phyloP scores from a whole-genome alignment of 2,888 invertebrate species.

The Rambutsinella grinnellia region DNA sequence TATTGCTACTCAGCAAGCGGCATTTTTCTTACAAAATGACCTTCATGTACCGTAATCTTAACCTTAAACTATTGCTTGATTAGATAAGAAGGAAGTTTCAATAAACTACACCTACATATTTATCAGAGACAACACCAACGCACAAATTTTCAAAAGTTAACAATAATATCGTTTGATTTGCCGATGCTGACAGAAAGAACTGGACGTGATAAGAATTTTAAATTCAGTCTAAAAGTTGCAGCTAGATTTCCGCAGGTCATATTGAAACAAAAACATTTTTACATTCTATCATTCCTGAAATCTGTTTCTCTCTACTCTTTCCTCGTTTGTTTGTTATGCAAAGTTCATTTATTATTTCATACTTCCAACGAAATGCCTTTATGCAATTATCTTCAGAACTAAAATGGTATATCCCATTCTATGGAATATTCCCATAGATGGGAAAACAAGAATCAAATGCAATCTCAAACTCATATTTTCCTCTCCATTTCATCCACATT shows the following conservation, averaged over 20 bases:
- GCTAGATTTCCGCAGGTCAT: too few relatives aligned
- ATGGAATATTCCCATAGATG: conserved; percentile 39
- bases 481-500: too few relatives aligned
- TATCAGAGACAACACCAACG: neutral
- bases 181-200: neutral
- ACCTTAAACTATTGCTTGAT: neutral
- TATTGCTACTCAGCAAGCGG: too few relatives aligned
- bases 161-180: neutral
- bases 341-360: too few relatives aligned
- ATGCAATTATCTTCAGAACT: too few relatives aligned
- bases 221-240: too few relatives aligned
- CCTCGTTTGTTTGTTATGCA: too few relatives aligned
- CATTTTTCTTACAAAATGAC: neutral
- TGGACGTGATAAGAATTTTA: too few relatives aligned
- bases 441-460: conserved; percentile 19
- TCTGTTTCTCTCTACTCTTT: too few relatives aligned
- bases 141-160: neutral
- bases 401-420: neutral
- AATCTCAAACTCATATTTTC: neutral
- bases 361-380: too few relatives aligned
- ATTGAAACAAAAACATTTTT: neutral
- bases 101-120: neutral
- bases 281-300: too few relatives aligned
- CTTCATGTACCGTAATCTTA: neutral
- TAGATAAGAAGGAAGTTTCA: neutral